Evolutionary conservation across 35 echinoderm and acorn worm species (phyloP).

Genomic region (Apostichopus japonicus): DNA sequence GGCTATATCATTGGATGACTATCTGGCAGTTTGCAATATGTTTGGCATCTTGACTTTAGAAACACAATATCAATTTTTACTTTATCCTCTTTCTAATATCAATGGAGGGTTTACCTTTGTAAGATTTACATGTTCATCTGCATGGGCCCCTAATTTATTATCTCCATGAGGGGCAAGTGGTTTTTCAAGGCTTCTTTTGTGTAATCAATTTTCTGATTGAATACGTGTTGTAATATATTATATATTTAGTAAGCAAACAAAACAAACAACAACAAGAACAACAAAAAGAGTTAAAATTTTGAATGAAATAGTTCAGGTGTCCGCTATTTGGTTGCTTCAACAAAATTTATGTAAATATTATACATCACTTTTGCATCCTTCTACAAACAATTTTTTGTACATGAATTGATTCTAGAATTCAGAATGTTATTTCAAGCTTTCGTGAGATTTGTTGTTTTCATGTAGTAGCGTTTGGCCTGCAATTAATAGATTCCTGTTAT

Average conservation of each 20-base stretch:
- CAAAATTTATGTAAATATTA: background rate
- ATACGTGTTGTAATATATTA: background rate
- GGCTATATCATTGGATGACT: background rate
- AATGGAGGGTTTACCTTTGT: no score
- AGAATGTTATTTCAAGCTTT: background rate
- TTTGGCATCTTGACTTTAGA: background rate
- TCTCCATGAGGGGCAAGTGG: no score
- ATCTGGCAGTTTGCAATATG: background rate
- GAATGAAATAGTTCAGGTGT: background rate
- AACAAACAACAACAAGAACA: background rate
- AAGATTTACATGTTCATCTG: no score
- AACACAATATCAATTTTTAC: no score
- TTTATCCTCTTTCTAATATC: no score
- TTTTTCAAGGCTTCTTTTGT: background rate
- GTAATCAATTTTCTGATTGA: background rate
- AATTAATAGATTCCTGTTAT: background rate
- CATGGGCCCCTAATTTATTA: no score
- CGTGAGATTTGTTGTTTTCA: background rate
- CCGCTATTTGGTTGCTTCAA: background rate
- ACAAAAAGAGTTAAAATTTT: background rate
- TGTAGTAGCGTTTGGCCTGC: background rate
- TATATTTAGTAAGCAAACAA: background rate
- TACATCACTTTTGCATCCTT: constrained; percentile 18
- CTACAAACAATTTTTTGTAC: constrained; percentile 3
- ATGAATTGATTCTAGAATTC: constrained; percentile 1